Percentiles rank a stretch among this genome's conserved stretches.
phyloP scores from a whole-genome alignment of 2,113 vertebrate genomes.

The Barnardius zonarius region DNA sequence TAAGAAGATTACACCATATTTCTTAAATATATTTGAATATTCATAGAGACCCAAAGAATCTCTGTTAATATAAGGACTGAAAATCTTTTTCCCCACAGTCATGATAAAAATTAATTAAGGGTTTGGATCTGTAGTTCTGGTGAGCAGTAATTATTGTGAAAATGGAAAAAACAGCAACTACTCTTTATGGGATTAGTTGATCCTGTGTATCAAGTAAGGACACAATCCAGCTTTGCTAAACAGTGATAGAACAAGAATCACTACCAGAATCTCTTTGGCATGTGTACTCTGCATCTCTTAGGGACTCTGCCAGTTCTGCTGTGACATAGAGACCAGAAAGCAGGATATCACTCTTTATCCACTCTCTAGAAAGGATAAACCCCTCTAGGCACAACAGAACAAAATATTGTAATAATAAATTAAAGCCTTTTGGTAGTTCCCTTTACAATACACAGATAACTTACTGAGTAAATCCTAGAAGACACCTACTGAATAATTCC shows the following conservation, averaged over 20 bases:
- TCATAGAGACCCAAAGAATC: background rate
- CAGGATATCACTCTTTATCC: background rate
- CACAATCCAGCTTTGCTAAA: background rate
- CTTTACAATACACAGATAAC: background rate
- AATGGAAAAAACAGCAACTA: background rate
- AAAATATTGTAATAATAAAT: background rate
- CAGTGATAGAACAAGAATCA: background rate
- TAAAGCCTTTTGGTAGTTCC: background rate
- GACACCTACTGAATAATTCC: background rate
- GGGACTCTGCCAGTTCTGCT: background rate
- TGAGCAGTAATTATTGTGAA: background rate
- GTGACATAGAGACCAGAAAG: background rate
- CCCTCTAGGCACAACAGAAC: background rate
- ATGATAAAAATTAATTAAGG: background rate
- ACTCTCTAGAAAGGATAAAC: background rate
- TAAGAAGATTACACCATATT: conserved; percentile 51
- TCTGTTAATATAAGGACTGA: background rate
- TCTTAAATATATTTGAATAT: background rate
- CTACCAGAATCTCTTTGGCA: background rate
- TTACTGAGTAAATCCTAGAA: background rate
- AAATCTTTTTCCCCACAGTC: background rate
- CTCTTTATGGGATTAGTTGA: background rate
- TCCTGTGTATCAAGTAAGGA: background rate
- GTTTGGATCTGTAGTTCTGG: background rate
- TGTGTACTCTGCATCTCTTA: fast-evolving